Base-by-base conservation (phyloP, 2,797 vertebrate genomes). In the Argya squamiceps region DNA sequence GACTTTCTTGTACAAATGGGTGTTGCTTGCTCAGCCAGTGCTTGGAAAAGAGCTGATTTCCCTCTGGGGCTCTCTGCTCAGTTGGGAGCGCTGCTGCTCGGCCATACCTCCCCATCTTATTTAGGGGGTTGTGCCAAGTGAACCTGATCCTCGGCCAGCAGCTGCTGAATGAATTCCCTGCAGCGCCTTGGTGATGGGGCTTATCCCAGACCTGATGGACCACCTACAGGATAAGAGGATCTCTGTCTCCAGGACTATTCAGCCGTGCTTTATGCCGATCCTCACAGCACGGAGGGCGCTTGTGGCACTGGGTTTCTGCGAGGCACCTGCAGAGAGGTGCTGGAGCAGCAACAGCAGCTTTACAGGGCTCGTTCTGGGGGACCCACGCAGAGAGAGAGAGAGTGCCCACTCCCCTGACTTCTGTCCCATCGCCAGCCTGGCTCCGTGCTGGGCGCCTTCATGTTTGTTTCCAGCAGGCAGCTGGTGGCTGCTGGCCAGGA, bases 391-490 rank as follows among this genome's bases (percentile, higher is more conserved):
- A 14, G 21, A 27, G 11, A 14, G 23, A 64, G 47, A 64, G 52
- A 13, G 19, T 0, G 3, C 15, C 68, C 46, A 0, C 29, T 32
- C 5, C 5, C n/a, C 44, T 1, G 26, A 5, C 29, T 10, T 10
- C 37, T 21, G 58, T 39, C 73, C 56, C 58, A 36, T 6, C 29
- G 32, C 10, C 56, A 30, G 43, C 59, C 80, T 11, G 50, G 47
- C 41, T 41, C 68, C 59, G 1, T 6, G 41, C 30, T 21, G 50
- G 24, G 5, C 47, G 16, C 36, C 30, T 9, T 12, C 59, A 2
- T 50, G 0, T 2, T 3, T 4, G 36, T 10, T 41, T 10, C 43
- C 37, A 60, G 78, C 44, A 10, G 53, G 64, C 41, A 36, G 46
- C 58, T 34, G 43, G 27, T 4, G 3, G 27, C 76, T 55, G 50